Evolutionary conservation across 2,113 vertebrate genomes (phyloP).

Genomic region (Marcusenius ussheri): DNA sequence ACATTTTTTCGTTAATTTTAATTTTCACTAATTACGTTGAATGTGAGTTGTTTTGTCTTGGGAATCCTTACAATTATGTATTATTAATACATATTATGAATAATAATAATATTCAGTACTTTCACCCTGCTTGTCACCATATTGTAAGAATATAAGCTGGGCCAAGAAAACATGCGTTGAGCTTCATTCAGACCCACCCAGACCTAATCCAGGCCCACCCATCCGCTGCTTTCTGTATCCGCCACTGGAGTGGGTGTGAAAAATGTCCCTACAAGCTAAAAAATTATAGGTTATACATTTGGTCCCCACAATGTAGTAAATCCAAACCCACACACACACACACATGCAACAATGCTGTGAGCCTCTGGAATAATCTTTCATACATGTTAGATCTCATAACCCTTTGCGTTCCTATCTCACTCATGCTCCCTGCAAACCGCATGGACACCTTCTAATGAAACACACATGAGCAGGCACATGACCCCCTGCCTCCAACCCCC

Average conservation of each 20-base stretch:
- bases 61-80: neutral
- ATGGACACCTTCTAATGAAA: neutral
- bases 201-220: neutral
- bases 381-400: neutral
- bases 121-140: neutral
- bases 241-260: neutral
- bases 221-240: neutral
- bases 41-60: neutral
- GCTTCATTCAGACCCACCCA: neutral
- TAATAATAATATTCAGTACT: neutral
- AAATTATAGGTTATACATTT: neutral
- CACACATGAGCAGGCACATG: neutral
- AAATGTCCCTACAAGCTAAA: no score
- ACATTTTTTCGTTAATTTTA: neutral
- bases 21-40: neutral
- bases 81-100: neutral
- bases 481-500: neutral
- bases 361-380: neutral
- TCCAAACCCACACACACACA: neutral
- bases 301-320: neutral
- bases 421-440: neutral
- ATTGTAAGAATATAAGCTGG: neutral
- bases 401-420: constrained; percentile 33
- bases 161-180: neutral
- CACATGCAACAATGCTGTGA: neutral